Evolutionary conservation across 23 tunicate species (phyloP).

Genomic region (Halocynthia roretzi): DNA sequence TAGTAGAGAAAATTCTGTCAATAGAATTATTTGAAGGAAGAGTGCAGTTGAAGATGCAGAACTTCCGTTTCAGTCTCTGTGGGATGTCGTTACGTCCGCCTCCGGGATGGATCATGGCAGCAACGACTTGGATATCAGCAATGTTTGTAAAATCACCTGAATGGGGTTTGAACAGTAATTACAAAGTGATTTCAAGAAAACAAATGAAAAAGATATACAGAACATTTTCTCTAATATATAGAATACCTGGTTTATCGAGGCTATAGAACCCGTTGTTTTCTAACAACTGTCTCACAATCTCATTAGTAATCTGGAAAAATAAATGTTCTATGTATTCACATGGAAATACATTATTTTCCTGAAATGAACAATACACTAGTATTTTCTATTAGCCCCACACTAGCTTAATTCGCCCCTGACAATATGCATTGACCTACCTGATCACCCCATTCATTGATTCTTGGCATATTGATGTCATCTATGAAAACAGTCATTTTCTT

Average conservation of each 20-base stretch:
- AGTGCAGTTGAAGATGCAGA: slow-evolving; percentile 97
- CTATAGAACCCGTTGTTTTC: slow-evolving; percentile 85
- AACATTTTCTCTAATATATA: neutral
- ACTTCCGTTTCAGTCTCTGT: slow-evolving; percentile 92
- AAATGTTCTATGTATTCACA: neutral
- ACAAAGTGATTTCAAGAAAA: neutral
- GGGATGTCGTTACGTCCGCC: slow-evolving; percentile 99
- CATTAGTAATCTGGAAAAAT: slow-evolving; percentile 59
- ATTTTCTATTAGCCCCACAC: neutral
- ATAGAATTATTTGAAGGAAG: slow-evolving; percentile 97
- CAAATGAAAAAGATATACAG: neutral
- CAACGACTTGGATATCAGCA: slow-evolving; percentile 40
- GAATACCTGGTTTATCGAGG: slow-evolving; percentile 68
- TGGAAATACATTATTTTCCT: too few relatives aligned
- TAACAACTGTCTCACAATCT: slow-evolving; percentile 73
- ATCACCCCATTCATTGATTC: slow-evolving; percentile 90
- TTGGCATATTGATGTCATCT: slow-evolving; percentile 88
- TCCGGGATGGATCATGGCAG: slow-evolving; percentile 94
- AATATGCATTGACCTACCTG: slow-evolving; percentile 28
- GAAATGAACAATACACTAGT: neutral
- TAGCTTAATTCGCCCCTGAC: neutral
- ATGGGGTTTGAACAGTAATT: neutral
- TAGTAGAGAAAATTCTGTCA: slow-evolving; percentile 92
- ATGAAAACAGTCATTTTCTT: slow-evolving; percentile 88
- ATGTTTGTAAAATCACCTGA: slow-evolving; percentile 46